A percentile compares a stretch with the other conserved stretches of the same genome.
phyloP scores from a whole-genome alignment of 2,797 vertebrate species.

The Oophaga sylvatica region DNA sequence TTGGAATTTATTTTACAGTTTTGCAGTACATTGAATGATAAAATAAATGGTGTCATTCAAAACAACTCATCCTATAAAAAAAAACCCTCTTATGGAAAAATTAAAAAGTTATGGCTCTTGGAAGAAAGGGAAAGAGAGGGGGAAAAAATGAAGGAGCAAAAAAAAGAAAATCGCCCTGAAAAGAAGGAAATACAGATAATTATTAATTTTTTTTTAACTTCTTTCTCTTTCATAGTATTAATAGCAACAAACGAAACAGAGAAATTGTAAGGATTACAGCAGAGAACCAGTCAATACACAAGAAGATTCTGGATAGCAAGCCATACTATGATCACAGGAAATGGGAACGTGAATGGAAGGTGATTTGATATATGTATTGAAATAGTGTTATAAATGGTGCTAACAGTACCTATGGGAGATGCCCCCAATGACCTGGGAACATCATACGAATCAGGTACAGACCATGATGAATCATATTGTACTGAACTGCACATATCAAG shows the following conservation, averaged over 20 bases:
- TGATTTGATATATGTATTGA: neutral
- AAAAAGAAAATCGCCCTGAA: too few relatives aligned
- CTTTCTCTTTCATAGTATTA: constrained; percentile 11
- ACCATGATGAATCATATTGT: neutral
- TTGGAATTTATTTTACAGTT: too few relatives aligned
- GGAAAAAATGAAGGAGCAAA: too few relatives aligned
- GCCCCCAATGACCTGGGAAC: neutral
- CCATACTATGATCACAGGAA: constrained; percentile 35
- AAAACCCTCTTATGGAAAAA: too few relatives aligned
- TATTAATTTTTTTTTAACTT: neutral
- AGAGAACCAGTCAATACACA: constrained; percentile 24
- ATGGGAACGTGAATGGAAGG: constrained; percentile 39
- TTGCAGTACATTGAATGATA: too few relatives aligned
- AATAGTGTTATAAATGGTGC: neutral
- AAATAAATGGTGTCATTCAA: too few relatives aligned
- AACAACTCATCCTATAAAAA: too few relatives aligned
- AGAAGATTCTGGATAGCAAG: constrained; percentile 37
- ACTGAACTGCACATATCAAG: neutral
- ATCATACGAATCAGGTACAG: neutral
- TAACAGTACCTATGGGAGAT: neutral
- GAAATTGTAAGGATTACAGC: constrained; percentile 24
- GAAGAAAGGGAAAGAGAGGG: too few relatives aligned
- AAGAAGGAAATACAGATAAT: neutral
- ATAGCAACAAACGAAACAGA: neutral
- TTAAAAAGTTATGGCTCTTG: too few relatives aligned